Base-by-base conservation (phyloP, 2,888 invertebrate genomes). In the Tenthredo scrophulariae region DNA sequence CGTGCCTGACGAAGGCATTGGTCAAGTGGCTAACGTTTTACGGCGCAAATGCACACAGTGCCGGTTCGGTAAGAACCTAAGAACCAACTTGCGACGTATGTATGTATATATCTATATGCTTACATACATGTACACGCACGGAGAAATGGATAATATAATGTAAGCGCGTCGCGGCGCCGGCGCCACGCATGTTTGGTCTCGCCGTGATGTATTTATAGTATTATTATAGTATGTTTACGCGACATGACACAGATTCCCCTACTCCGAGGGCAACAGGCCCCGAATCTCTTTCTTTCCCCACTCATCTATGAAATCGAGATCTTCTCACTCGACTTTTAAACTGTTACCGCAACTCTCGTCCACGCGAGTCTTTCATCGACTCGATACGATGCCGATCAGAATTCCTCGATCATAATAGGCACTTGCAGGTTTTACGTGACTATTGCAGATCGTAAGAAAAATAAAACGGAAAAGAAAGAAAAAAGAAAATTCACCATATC, bases 171-270 rank as follows among this genome's bases (percentile, higher is more conserved):
- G 82, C 88, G 91, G 91, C 91, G 91, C 91, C 91, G 91, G 91
- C 91, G 91, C 91, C 91, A 88, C 87, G 70, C 80, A 82, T 85
- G 89, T 88, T 89, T 89, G 86, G 89, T 88, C 89, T 89, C 89
- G 87, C 83, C 82, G 80, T 88, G 85, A 88, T 87, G 88, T 91
- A 91, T 91, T 91, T 91, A 91, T 91, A 91, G 91, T 90, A 90
- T 89, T 91, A 91, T 91, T 91, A 90, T 89, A 91, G 90, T 90
- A 87, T 90, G 90, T 91, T 91, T 90, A 91, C 89, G 89, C 89
- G 90, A 89, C 89, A 89, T 90, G 91, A 89, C 91, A 91, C 90
- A 90, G 89, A 91, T 91, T 91, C 88, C 87, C 83, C 83, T 83
- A 46, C 67, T 67, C 83, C 67, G 67, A 18, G 83, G 67, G 43